Evolutionary conservation across 2,888 invertebrate genomes (phyloP).

Genomic region (Cheilosia soror): DNA sequence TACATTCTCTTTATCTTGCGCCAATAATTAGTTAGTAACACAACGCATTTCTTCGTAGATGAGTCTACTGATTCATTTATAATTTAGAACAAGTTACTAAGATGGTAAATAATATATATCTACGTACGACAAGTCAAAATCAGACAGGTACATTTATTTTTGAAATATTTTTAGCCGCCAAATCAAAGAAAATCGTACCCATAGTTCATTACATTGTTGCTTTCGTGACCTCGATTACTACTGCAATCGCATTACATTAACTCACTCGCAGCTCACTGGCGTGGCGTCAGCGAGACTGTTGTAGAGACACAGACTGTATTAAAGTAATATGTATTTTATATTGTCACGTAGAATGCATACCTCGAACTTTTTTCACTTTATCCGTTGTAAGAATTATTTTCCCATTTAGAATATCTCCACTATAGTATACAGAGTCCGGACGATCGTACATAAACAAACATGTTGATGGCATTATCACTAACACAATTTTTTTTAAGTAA

Average conservation of each 20-base stretch:
- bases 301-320: neutral
- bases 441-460: constrained; percentile 64
- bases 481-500: neutral
- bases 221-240: neutral
- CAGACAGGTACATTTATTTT: neutral
- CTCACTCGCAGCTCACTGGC: neutral
- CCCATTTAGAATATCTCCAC: constrained; percentile 63
- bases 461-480: constrained; percentile 51
- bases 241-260: neutral
- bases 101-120: too few species aligned
- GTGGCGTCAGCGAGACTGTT: constrained; percentile 15
- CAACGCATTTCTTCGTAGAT: too few species aligned
- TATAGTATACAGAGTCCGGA: constrained; percentile 60
- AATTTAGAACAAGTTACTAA: too few species aligned
- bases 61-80: too few species aligned
- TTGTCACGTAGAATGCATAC: constrained; percentile 21
- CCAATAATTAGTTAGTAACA: too few species aligned
- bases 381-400: constrained; percentile 62
- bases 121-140: too few species aligned
- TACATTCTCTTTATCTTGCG: too few species aligned
- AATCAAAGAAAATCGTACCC: neutral
- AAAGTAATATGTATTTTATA: neutral
- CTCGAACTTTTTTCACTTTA: constrained; percentile 58
- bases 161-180: neutral
- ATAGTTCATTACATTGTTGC: neutral